These are phyloP conservation scores for Hemichromis elongatus DNA, from an alignment of 2,113 vertebrate species.

Conservation along the genomic window DNA sequence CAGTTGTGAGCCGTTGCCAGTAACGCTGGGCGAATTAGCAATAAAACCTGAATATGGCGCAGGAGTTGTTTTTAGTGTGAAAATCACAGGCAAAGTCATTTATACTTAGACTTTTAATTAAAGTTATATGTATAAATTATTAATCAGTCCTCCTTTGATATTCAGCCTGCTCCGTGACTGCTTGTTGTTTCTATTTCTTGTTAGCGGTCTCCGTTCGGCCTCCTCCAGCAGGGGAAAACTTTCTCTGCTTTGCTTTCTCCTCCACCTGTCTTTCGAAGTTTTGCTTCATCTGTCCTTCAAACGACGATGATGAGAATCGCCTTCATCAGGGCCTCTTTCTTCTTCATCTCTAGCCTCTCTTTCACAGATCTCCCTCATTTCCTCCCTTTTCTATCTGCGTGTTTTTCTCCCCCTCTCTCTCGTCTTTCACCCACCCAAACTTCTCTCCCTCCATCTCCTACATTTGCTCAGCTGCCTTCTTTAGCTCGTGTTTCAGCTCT, in stretches of 20 bases:
- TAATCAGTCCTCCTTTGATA: not conserved
- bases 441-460: slow-evolving; percentile 13
- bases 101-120: not conserved
- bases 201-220: not conserved
- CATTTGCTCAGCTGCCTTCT: slow-evolving; percentile 21
- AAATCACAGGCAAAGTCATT: not conserved
- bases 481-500: slow-evolving; percentile 25
- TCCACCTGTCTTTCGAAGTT: slow-evolving; percentile 15
- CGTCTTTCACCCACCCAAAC: not conserved
- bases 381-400: not conserved
- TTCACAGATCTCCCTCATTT: slow-evolving; percentile 27
- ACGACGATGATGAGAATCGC: not conserved
- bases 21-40: not conserved
- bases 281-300: not conserved
- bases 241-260: not conserved
- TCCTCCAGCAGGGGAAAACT: not conserved
- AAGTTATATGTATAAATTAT: not conserved
- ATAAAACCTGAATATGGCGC: not conserved
- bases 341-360: slow-evolving; percentile 20
- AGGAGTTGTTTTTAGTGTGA: not conserved
- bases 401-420: not conserved
- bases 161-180: not conserved
- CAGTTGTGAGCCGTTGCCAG: not conserved
- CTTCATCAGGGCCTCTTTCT: slow-evolving; percentile 11
- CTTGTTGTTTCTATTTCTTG: not conserved